Evolutionary conservation across 2,797 vertebrate species (phyloP), one percentile per base, ranked within the genome.

Genomic region (Pagetopsis macropterus): DNA sequence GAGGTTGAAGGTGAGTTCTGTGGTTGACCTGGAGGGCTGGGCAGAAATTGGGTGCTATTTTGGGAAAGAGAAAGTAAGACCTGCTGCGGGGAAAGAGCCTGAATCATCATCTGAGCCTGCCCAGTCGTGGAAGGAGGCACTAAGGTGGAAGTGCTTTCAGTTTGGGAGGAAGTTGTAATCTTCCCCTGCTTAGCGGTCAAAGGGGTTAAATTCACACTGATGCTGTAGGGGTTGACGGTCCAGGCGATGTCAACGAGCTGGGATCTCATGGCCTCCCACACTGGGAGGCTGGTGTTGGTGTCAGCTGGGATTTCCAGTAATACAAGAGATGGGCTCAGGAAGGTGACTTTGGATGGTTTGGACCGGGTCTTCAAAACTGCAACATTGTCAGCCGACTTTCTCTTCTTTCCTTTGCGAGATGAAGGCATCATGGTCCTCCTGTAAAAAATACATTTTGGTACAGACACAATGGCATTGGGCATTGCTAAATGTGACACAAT

Each of bases 241-340:
- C 91, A 92, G 41, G 48, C 11, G 13, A 83, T 4, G 3, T 82
- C 66, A 1, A 85, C 75, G 56, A 86, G 75, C 61, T 75, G 51
- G 9, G 78, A 70, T 11, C 51, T 81, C 11, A 91, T 0, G 44
- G 77, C 82, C 1, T 89, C 82, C 92, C 91, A 93, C 51, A 91
- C 84, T 0, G 92, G 92, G 17, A 91, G 65, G 67, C 65, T 84
- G 67, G 61, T 78, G 78, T 83, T 65, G 51, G 52, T 13, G 56
- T 71, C 65, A 0, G 76, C 3, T 0, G 91, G 89, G 2, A 93
- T 61, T 15, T 86, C 72, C 45, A 92, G 60, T 1, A 88, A 37
- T 40, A 92, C 65, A 1, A 69, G 50, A 23, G 76, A 61, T 0
- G 72, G 54, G 17, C 69, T 81, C 37, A 78, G 43, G 6, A 86